Evolutionary conservation across 2,888 invertebrate species (phyloP).

Genomic region (Charanyca ferruginea): DNA sequence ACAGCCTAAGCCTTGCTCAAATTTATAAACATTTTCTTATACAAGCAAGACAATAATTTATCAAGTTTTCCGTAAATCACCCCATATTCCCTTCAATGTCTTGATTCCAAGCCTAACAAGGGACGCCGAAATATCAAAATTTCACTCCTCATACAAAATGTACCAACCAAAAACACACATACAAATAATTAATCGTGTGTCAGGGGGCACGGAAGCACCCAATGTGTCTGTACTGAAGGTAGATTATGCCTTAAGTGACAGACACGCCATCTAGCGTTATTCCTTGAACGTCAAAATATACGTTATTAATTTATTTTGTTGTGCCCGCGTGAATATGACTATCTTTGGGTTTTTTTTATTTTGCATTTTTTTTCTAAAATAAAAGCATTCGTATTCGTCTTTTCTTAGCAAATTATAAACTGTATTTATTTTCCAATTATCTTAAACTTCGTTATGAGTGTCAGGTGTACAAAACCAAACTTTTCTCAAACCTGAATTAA

Average conservation of each 20-base stretch:
- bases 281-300: slow-evolving; percentile 21
- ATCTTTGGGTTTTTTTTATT: too few relatives aligned
- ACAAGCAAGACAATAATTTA: not conserved
- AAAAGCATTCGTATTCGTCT: too few relatives aligned
- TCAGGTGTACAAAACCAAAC: too few relatives aligned
- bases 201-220: slow-evolving; percentile 22
- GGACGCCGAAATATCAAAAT: slow-evolving; percentile 25
- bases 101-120: slow-evolving; percentile 21
- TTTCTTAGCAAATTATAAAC: too few relatives aligned
- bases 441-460: too few relatives aligned
- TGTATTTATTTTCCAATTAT: too few relatives aligned
- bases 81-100: slow-evolving; percentile 5
- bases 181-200: slow-evolving; percentile 58
- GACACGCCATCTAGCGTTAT: slow-evolving; percentile 35
- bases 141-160: slow-evolving; percentile 38
- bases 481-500: too few relatives aligned
- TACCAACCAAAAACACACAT: slow-evolving; percentile 38
- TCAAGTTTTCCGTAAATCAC: slow-evolving; percentile 1
- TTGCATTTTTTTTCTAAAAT: too few relatives aligned
- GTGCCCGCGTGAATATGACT: too few relatives aligned
- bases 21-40: not conserved
- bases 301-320: slow-evolving; percentile 31
- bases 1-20: not conserved
- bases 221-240: slow-evolving; percentile 24
- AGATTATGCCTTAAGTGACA: slow-evolving; percentile 43